Conservation (phyloP, 2,113 vertebrate species). For the Atherinomorus stipes region DNA sequence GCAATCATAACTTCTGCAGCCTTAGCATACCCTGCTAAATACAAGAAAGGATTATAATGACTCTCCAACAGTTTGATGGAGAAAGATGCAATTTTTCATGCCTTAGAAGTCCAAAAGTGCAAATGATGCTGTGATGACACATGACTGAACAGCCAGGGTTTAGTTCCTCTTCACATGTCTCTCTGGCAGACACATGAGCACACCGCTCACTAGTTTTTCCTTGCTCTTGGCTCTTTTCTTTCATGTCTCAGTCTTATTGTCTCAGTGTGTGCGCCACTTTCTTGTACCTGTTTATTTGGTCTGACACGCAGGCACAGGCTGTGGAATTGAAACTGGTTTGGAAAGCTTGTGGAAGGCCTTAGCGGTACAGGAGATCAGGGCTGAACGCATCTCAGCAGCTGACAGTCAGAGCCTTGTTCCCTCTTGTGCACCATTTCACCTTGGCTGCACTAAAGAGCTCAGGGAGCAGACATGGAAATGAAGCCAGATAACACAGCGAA, state of each 20-base stretch:
- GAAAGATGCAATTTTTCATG: not conserved
- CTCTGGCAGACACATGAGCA: slow-evolving; percentile 7
- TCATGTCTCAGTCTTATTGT: slow-evolving; percentile 28
- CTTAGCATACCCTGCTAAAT: not conserved
- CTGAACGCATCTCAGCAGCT: slow-evolving; percentile 44
- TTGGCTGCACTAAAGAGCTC: slow-evolving; percentile 51
- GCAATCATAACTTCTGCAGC: not conserved
- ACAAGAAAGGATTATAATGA: not conserved
- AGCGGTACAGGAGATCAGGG: slow-evolving; percentile 42
- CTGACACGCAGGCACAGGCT: slow-evolving; percentile 55
- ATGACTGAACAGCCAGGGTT: not conserved
- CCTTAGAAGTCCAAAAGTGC: not conserved
- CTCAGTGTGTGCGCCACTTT: slow-evolving; percentile 29
- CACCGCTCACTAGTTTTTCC: slow-evolving; percentile 3
- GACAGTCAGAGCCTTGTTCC: slow-evolving; percentile 53
- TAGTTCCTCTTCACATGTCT: not conserved
- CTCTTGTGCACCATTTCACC: slow-evolving; percentile 50
- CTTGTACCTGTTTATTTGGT: slow-evolving; percentile 65
- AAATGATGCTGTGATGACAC: not conserved
- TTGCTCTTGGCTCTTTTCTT: not conserved
- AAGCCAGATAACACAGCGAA: slow-evolving; percentile 24
- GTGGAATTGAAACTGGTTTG: slow-evolving; percentile 60
- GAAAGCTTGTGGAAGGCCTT: slow-evolving; percentile 54
- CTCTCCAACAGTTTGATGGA: not conserved
- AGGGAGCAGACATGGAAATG: slow-evolving; percentile 28